Evolutionary conservation across 2,888 invertebrate species (phyloP), one percentile per base, ranked within the genome.

Genomic region (Tetramorium bicarinatum): DNA sequence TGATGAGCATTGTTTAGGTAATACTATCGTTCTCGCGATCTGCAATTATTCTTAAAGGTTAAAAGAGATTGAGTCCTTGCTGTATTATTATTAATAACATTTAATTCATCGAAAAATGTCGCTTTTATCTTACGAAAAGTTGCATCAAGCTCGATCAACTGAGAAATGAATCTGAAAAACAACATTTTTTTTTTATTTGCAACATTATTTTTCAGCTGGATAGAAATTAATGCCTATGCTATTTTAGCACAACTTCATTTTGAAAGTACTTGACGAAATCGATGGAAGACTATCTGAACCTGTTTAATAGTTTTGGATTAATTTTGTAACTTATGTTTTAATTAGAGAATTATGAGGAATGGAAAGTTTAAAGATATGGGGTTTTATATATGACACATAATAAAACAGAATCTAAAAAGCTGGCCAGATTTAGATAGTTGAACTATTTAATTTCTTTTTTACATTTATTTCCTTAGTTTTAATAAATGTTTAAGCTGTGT

Each of bases 71-170:
- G n/a, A 29, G 0, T 9, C 11, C 25, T 54, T 44, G 41, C 34
- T 21, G 6, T 44, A 67, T 41, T 18, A 25, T 79, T 56, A 18
- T n/a, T 11, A 71, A 41, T 21, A 6, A 34, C 29, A 4, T 15
- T 44, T 34, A 29, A 4, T 29, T 18, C 18, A 52, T 15, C 21
- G 25, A 44, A 79, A 56, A 8, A 1, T 34, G 6, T 67, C 13
- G 8, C 62, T 62, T 41, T 88, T 25, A 29, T 81, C 54, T 54
- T 34, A 13, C 18, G 3, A 25, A 41, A 21, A 56, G 66, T 82
- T 66, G 74, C 15, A 67, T 67, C 77, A 59, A 89, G 64, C 69
- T 89, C 80, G 89, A 85, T 89, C 80, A 62, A 88, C 29, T 76
- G 82, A 29, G 9, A 34, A 79, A 56, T 72, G 59, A n/a, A 25